A percentile compares a stretch with the other conserved stretches of the same genome.
phyloP scores from a whole-genome alignment of 2,888 invertebrate species.

The Lycophotia porphyrea region DNA sequence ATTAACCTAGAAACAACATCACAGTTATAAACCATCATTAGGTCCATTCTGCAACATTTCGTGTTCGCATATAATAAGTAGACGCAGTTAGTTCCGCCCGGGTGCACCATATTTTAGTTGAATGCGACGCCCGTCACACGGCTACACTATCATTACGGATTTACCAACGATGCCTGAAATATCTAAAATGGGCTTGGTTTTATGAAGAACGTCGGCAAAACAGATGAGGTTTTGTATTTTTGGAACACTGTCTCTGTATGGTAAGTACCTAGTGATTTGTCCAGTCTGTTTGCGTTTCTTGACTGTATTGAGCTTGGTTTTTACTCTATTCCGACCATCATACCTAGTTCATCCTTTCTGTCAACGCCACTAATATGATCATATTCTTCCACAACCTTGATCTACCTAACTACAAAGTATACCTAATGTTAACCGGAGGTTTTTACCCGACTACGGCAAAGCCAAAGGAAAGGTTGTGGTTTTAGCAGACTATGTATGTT shows the following conservation, averaged over 20 bases:
- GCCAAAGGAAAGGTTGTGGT: no score
- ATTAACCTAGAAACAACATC: neutral
- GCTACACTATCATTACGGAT: constrained; percentile 54
- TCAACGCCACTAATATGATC: neutral
- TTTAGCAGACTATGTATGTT: no score
- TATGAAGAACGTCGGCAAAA: constrained; percentile 34
- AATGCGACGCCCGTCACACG: constrained; percentile 29
- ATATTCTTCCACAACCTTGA: neutral
- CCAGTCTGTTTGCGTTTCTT: neutral
- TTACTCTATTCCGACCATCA: neutral
- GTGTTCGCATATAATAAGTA: constrained; percentile 17
- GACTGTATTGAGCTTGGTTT: neutral
- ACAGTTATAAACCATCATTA: neutral
- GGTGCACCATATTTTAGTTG: constrained; percentile 46
- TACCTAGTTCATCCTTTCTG: neutral
- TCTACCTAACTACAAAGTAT: no score
- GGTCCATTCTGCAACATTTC: constrained; percentile 15
- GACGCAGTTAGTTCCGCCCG: constrained; percentile 3
- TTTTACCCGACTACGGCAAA: no score
- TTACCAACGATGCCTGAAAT: constrained; percentile 52
- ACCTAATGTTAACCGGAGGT: no score
- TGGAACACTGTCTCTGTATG: neutral
- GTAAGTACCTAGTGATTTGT: neutral
- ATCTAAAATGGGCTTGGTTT: constrained; percentile 40
- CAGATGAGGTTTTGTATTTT: constrained; percentile 5